Base-by-base conservation (phyloP, 30 jellyfish, hydroid and myxozoan species). In the Rhopilema esculentum region DNA sequence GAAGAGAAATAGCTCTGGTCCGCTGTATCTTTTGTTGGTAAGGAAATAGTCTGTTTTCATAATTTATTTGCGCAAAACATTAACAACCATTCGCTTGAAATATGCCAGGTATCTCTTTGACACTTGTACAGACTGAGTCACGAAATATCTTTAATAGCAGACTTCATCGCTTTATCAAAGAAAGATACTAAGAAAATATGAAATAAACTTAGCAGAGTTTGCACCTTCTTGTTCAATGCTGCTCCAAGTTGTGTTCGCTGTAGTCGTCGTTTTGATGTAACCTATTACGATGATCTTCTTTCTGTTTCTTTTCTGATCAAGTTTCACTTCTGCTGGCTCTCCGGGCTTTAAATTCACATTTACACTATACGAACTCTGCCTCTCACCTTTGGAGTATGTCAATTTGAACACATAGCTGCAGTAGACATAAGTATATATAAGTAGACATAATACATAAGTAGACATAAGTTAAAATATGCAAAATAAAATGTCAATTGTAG, bases 321-420 rank as follows among this genome's bases (percentile, higher is more conserved):
- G 72, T 75, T 85, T 85, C 50, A 64, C 84, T 24, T 85, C 94
- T 64, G 94, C 84, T 0, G 88, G 88, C 24, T 75, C 63, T 1
- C 94, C 94, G 1, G 89, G 94, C 69, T 57, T 63, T 1, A 80
- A 68, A 2, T 49, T 85, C 0, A 85, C 78, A 7, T 4, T 20
- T 0, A 64, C 52, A 27, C 88, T 63, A 15, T 87, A 76, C 9
- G 49, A 30, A 20, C 78, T 51, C 16, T 27, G 15, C 79, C 94
- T 73, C 17, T 63, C 50, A 21, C 83, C 94, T 66, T 85, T 85
- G 21, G 83, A 9, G 79, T 72, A 85, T 1, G 69, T 69, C 78
- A 85, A 51, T 63, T 32, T 85, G 73, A 85, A 61, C 0, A 85
- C 82, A 22, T 85, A 85, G 25, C 94, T 85, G 84, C 4, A 50